Base-by-base conservation (phyloP, 2,113 vertebrate species). In the Philantomba maxwellii region DNA sequence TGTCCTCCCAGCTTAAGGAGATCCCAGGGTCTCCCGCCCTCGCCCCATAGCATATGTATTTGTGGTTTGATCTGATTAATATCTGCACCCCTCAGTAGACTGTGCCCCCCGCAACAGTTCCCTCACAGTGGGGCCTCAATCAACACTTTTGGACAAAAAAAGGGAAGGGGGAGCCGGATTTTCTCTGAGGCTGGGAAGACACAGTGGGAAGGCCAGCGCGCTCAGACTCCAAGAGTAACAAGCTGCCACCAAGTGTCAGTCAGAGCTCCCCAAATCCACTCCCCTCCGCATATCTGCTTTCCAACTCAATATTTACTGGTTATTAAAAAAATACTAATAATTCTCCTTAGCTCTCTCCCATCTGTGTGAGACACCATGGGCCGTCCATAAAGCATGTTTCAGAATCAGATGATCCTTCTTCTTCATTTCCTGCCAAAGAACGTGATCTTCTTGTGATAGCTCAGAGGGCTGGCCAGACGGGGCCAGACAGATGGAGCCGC, bases 341-440 rank as follows among this genome's bases (percentile, higher is more conserved):
- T 45, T 57, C n/a, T 62, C 58, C 83, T 73, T 3, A 19, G 86
- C 53, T 53, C 30, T 16, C n/a, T 62, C 47, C 51, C 28, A 6
- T 45, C 9, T 55, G 5, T 43, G 33, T 64, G 28, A 47, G 85
- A 78, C 25, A 1, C 64, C 28, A 49, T 2, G 6, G 70, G 64
- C 33, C 28, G 4, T 28, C 90, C 62, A 25, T 16, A 28, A 45
- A 45, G 25, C 26, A 45, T 17, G 51, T 23, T 2, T 43, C n/a
- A 17, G 15, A 70, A 58, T 70, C 81, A 6, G 81, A 43, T 30
- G 45, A 30, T 33, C 62, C 58, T 62, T 26, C 15, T 21, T 28
- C 60, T 60, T 87, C 53, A 33, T 21, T n/a, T 94, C 89, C 83
- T 23, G 57, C 25, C 88, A 86, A 60, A 85, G 81, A n/a, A 53